Evolutionary conservation across 2,113 vertebrate genomes (phyloP).

Genomic region (Epinephelus moara): DNA sequence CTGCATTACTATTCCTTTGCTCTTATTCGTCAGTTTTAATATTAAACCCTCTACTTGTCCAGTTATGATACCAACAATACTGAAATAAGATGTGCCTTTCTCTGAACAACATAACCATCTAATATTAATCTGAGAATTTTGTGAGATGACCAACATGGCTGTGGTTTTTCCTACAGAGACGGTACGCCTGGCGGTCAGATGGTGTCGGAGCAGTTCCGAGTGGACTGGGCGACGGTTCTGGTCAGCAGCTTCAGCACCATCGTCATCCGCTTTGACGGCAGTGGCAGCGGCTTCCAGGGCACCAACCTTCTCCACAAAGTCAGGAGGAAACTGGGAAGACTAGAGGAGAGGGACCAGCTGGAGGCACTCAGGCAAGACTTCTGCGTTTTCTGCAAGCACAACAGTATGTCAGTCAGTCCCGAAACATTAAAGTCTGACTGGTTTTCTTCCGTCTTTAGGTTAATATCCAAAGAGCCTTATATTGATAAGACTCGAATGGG

Average conservation of each 20-base stretch:
- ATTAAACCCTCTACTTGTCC: neutral
- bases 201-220: slow-evolving; percentile 90
- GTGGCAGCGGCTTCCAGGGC: slow-evolving; percentile 95
- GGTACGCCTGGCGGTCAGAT: slow-evolving; percentile 93
- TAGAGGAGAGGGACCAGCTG: slow-evolving; percentile 93
- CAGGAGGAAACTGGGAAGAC: slow-evolving; percentile 86
- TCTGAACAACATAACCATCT: neutral
- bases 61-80: neutral
- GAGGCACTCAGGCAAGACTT: slow-evolving; percentile 89
- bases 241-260: slow-evolving; percentile 92
- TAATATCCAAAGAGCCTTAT: slow-evolving; percentile 88
- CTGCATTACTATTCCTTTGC: neutral
- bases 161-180: slow-evolving; percentile 82
- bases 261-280: slow-evolving; percentile 92
- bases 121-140: neutral
- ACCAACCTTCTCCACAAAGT: slow-evolving; percentile 94
- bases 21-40: neutral
- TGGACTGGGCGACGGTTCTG: slow-evolving; percentile 94
- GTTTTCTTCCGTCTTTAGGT: slow-evolving; percentile 78
- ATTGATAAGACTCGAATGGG: slow-evolving; percentile 91
- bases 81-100: neutral
- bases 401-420: neutral
- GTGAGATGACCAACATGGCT: neutral
- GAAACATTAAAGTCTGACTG: neutral
- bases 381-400: neutral